Conservation (phyloP, 2,888 invertebrate species). For the Elysia crispata region DNA sequence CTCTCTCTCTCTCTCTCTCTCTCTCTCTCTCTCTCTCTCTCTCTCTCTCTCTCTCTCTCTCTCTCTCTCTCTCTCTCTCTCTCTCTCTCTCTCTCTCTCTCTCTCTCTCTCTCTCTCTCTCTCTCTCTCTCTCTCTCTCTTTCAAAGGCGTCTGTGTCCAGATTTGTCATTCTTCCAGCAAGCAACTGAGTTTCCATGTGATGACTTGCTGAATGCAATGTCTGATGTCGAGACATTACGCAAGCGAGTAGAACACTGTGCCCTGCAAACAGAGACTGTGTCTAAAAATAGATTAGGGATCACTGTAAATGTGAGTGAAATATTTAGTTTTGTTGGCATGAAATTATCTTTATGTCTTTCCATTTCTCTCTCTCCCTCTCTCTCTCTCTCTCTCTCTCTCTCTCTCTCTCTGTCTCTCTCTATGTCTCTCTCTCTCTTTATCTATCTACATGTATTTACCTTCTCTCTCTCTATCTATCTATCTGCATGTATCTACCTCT, state of each 20-base stretch:
- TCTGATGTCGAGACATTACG: slow-evolving; percentile 86
- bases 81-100: no score
- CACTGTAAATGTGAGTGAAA: slow-evolving; percentile 84
- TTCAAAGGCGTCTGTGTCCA: slow-evolving; percentile 88
- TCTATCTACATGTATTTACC: no score
- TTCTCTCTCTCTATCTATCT: no score
- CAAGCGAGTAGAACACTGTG: slow-evolving; percentile 90
- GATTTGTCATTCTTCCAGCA: slow-evolving; percentile 98
- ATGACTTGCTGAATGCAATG: slow-evolving; percentile 87
- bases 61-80: no score
- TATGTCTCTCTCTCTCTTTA: no score
- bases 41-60: not conserved
- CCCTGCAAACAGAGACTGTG: slow-evolving; percentile 91
- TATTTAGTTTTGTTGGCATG: not conserved
- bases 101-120: no score
- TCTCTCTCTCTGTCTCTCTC: no score
- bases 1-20: no score
- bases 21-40: no score
- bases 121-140: not conserved
- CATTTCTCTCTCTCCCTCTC: not conserved
- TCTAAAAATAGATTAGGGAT: slow-evolving; percentile 92
- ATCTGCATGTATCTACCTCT: no score
- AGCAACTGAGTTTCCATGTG: slow-evolving; percentile 93
- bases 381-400: not conserved
- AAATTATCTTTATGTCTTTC: not conserved